These are phyloP conservation scores for Tretioscincus oriximinensis DNA, from an alignment of 2,113 vertebrate genomes.

Conservation along the genomic window DNA sequence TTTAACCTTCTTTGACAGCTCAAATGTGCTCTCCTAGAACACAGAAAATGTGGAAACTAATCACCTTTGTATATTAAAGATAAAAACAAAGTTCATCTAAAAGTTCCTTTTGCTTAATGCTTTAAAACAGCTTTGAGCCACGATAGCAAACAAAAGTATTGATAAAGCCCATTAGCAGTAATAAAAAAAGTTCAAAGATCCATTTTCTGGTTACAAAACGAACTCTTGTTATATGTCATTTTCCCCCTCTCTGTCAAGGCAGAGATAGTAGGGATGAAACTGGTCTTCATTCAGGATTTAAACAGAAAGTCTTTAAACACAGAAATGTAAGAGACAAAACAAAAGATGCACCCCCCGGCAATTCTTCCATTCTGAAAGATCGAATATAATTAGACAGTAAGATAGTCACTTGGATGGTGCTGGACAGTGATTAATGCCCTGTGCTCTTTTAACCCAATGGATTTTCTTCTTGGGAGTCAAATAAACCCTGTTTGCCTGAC, in stretches of 20 bases:
- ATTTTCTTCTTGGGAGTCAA: slow-evolving; percentile 54
- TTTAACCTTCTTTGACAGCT: slow-evolving; percentile 44
- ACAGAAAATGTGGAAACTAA: slow-evolving; percentile 38
- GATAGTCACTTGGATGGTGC: slow-evolving; percentile 59
- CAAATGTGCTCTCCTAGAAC: slow-evolving; percentile 10
- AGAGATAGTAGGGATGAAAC: slow-evolving; percentile 19
- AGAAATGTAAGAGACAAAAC: slow-evolving; percentile 47
- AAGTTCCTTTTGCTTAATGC: slow-evolving; percentile 57
- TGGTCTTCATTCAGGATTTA: slow-evolving; percentile 53
- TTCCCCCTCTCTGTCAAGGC: neutral
- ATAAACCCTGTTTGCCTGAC: slow-evolving; percentile 32
- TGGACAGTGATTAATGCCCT: slow-evolving; percentile 61
- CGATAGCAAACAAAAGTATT: slow-evolving; percentile 22
- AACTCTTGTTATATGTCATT: slow-evolving; percentile 13
- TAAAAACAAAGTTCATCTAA: slow-evolving; percentile 57
- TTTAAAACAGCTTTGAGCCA: slow-evolving; percentile 38
- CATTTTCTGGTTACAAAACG: slow-evolving; percentile 62
- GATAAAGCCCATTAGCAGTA: slow-evolving; percentile 47
- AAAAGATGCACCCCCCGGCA: slow-evolving; percentile 57
- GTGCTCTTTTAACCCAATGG: slow-evolving; percentile 1
- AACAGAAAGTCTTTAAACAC: slow-evolving; percentile 54
- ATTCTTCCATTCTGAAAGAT: slow-evolving; percentile 58
- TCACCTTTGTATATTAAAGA: slow-evolving; percentile 53
- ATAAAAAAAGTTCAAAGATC: slow-evolving; percentile 62
- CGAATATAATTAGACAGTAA: slow-evolving; percentile 67